Percentiles rank a stretch among this genome's conserved stretches.
phyloP scores from a whole-genome alignment of 2,797 vertebrate genomes.

The Brachyrhaphis roseni region DNA sequence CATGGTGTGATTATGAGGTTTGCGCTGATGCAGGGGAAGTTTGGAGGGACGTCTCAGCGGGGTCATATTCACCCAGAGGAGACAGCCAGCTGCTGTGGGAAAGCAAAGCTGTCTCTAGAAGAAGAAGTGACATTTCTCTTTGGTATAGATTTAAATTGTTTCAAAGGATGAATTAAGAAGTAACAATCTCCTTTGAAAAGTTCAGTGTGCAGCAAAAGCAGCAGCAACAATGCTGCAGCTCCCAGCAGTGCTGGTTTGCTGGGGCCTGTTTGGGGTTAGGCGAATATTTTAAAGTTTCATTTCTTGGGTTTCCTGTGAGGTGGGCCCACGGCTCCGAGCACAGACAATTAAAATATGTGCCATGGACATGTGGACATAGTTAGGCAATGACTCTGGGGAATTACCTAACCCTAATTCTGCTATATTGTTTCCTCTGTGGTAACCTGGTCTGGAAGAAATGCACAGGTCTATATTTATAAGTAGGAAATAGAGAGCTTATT shows the following conservation, averaged over 20 bases:
- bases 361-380: slow-evolving; percentile 60
- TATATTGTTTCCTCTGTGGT: slow-evolving; percentile 70
- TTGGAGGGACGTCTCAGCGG: slow-evolving; percentile 40
- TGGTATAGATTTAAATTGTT: slow-evolving; percentile 8
- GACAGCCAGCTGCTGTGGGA: slow-evolving; percentile 42
- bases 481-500: slow-evolving; percentile 17
- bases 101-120: slow-evolving; percentile 1
- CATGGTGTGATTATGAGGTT: slow-evolving; percentile 74
- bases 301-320: slow-evolving; percentile 73
- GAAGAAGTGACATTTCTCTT: slow-evolving; percentile 8
- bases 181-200: neutral
- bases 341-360: slow-evolving; percentile 63
- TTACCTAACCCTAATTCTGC: slow-evolving; percentile 46
- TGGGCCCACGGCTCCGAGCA: slow-evolving; percentile 43
- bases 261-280: slow-evolving; percentile 63
- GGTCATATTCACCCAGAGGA: slow-evolving; percentile 41
- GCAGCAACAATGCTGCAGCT: slow-evolving; percentile 9
- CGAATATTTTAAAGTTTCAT: slow-evolving; percentile 62
- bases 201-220: slow-evolving; percentile 16
- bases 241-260: slow-evolving; percentile 31
- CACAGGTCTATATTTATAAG: slow-evolving; percentile 47
- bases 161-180: slow-evolving; percentile 29
- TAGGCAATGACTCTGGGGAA: slow-evolving; percentile 50
- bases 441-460: slow-evolving; percentile 45
- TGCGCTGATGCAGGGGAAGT: slow-evolving; percentile 51